Evolutionary conservation across 2,888 invertebrate genomes (phyloP), one percentile per base, ranked within the genome.

Genomic region (Ellobium chinense): DNA sequence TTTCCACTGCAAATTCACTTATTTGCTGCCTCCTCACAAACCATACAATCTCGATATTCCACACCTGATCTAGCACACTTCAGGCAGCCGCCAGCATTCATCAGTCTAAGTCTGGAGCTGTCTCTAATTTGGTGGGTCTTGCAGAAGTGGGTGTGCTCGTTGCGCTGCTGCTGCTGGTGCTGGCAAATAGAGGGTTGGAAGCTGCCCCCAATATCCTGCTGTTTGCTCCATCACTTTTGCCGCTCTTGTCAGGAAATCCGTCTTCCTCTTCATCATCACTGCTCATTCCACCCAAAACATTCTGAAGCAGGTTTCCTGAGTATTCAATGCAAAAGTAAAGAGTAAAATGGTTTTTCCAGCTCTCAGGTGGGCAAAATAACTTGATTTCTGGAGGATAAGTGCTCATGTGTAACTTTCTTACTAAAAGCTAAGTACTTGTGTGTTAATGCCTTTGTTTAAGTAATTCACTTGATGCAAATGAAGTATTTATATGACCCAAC

Each of bases 251-350:
- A 46, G 63, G 63, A 63, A 54, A 54, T 3, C 54, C 77, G 1
- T 69, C 73, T 31, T 79, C 83, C 21, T 73, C 78, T 9, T 87
- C 88, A 54, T 86, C 86, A 29, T 87, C 87, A n/a, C 85, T 86
- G 27, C 84, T 87, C 0, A 83, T 87, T 63, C 81, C 87, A 31
- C 85, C 86, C 12, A 91, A 80, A 21, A 91, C 84, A 85, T 88
- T 91, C 83, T 89, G 88, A 34, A 91, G 83, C 70, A 91, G 84
- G 82, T 89, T 90, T 37, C 89, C 91, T 89, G 82, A 36, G 83
- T 83, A 34, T 4, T 54, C 21, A 29, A 29, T 14, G 18, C 29
- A 29, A 66, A 66, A 2, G 27, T 18, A 66, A 9, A 54, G 54
- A 66, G 24, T n/a, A n/a, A n/a, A n/a, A n/a, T 46, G n/a, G n/a